phyloP scores from a whole-genome alignment of 1,140 invertebrate species.

The Penaeus indicus region DNA sequence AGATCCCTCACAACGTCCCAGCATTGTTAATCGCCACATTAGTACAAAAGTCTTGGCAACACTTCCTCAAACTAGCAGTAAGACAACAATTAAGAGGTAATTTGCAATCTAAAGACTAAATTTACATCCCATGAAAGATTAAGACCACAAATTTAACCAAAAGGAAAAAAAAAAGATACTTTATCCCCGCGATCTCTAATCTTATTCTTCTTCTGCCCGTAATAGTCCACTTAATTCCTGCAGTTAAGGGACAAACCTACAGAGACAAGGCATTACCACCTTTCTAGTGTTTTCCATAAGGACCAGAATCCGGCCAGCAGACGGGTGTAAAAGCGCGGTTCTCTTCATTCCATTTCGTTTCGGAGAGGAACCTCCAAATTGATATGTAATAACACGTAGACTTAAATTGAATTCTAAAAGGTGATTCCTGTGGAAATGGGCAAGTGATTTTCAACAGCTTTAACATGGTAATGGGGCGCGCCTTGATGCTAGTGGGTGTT shows the following conservation, averaged over 20 bases:
- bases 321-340: conserved; percentile 19
- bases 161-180: conserved; percentile 27
- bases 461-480: neutral
- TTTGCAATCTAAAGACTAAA: too few species aligned
- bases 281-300: neutral
- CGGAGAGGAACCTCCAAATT: conserved; percentile 47
- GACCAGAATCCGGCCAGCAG: neutral
- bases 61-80: too few species aligned
- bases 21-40: too few species aligned
- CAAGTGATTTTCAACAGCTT: conserved; percentile 10
- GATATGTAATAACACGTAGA: conserved; percentile 54
- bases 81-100: too few species aligned
- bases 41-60: too few species aligned
- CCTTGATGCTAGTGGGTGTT: too few species aligned
- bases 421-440: conserved; percentile 38
- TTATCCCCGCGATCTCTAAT: conserved; percentile 42
- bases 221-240: conserved; percentile 56
- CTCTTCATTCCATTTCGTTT: conserved; percentile 34
- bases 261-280: conserved; percentile 6
- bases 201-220: conserved; percentile 55
- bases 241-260: conserved; percentile 35
- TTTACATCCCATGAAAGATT: too few species aligned
- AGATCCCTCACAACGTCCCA: too few species aligned
- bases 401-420: conserved; percentile 46
- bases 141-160: too few species aligned